A percentile compares a stretch with the other conserved stretches of the same genome.
Conservation (phyloP, 2,113 vertebrate genomes). For the Piprites chloris region DNA sequence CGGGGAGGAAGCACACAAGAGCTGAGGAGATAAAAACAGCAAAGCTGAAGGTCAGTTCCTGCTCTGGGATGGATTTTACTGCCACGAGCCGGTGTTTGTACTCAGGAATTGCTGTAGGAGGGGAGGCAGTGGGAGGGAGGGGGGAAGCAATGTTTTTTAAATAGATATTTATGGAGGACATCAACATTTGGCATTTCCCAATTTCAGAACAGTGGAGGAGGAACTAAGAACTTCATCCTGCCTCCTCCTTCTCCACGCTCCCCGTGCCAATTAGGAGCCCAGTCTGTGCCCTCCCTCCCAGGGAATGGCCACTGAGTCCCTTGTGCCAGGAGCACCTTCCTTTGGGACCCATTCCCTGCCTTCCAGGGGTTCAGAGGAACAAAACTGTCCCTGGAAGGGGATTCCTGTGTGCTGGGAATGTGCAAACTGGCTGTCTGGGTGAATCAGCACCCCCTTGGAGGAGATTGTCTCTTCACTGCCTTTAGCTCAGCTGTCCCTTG, state of each 20-base stretch:
- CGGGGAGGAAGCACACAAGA: background rate
- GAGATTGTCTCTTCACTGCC: background rate
- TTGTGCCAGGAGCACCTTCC: background rate
- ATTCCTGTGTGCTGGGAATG: background rate
- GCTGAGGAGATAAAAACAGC: background rate
- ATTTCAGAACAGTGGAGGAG: conserved; percentile 49
- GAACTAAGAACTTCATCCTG: conserved; percentile 8
- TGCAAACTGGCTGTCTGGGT: background rate
- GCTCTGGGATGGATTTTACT: background rate
- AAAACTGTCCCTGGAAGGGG: background rate
- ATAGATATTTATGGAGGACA: conserved; percentile 30
- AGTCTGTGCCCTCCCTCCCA: background rate
- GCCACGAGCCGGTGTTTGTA: background rate
- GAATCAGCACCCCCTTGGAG: background rate
- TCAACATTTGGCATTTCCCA: conserved; percentile 47
- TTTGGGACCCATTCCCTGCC: background rate
- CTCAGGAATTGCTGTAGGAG: background rate
- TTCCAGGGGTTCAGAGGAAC: background rate
- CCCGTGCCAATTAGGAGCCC: background rate
- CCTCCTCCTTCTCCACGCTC: background rate
- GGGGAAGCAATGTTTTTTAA: conserved; percentile 28
- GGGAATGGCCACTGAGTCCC: background rate
- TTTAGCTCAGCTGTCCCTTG: background rate
- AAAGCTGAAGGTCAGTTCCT: conserved; percentile 39
- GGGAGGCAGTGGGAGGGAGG: background rate